Base-by-base conservation (phyloP, 1,140 invertebrate genomes). In the Ephestia elutella region DNA sequence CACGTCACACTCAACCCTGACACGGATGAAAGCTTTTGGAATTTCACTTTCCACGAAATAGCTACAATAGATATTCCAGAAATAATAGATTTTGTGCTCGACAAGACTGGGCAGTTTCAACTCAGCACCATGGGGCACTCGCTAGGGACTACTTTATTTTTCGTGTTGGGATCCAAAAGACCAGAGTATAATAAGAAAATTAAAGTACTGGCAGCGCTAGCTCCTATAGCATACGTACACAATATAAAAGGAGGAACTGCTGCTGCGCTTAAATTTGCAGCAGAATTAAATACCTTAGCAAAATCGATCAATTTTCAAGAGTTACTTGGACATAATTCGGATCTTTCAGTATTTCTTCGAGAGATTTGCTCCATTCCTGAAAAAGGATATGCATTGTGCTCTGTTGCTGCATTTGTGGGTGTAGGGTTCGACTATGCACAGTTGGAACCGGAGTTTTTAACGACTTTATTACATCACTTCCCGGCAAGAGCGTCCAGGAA, bases 21-120 rank as follows among this genome's bases (percentile, higher is more conserved):
- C 9, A 55, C 85, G 15, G 50, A 58, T 66, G 83, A 20, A n/a
- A 7, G 65, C 19, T 92, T 89, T 63, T 92, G 91, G 91, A 68
- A 86, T 54, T 92, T 87, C 68, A 87, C 83, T 65, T 91, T 82
- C 70, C 86, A 92, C 68, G 88, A 92, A 68, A 90, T 91, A 82
- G 90, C 89, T 5, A 60, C 80, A 28, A 91, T 90, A 64, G 91
- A 93, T 64, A 65, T 93, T 2, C 92, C 92, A 32, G 89, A 92
- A 35, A 90, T 91, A 70, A 87, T 93, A 9, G 89, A 93, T 63
- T 91, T 91, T 57, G 89, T 91, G 15, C 55, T 92, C 53, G 65
- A 88, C 20, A 49, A 69, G 60, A 90, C 89, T 53, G 68, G 87
- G 55, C 72, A 86, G 63, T 65, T 71, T 60, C 67, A 79, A 51